Conservation (phyloP, 2,888 invertebrate species). For the Ditylenchus weischeri region DNA sequence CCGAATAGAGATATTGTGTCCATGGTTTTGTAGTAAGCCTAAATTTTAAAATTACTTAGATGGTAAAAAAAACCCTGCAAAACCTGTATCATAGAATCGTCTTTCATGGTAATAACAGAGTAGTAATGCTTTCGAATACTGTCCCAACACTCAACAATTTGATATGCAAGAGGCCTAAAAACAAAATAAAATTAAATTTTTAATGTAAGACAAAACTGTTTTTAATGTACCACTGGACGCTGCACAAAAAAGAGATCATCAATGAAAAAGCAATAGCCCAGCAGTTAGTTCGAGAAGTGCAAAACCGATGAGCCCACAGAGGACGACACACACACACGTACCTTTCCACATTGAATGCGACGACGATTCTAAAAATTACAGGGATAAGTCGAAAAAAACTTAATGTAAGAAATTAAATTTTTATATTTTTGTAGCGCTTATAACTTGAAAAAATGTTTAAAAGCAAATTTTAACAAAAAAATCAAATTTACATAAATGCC, state of each 20-base stretch:
- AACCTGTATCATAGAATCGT: constrained; percentile 34
- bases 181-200: not conserved
- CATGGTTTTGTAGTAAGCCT: constrained; percentile 54
- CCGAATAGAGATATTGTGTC: constrained; percentile 50
- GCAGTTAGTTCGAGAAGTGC: constrained; percentile 45
- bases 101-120: constrained; percentile 47
- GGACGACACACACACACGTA: constrained; percentile 58
- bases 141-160: constrained; percentile 46
- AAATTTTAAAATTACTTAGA: constrained; percentile 7
- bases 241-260: constrained; percentile 46
- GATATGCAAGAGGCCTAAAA: constrained; percentile 47
- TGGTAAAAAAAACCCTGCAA: not conserved
- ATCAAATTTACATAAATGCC: no score
- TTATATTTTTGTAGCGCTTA: no score
- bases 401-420: not conserved
- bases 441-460: no score
- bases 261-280: constrained; percentile 42
- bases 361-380: constrained; percentile 49
- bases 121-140: constrained; percentile 36
- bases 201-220: not conserved
- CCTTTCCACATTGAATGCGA: constrained; percentile 58
- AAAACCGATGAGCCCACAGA: constrained; percentile 48
- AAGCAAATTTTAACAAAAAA: no score
- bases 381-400: not conserved
- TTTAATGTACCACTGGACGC: constrained; percentile 49